Evolutionary conservation across 2,888 invertebrate species (phyloP), one percentile per base, ranked within the genome.

Genomic region (Dilophus febrilis): DNA sequence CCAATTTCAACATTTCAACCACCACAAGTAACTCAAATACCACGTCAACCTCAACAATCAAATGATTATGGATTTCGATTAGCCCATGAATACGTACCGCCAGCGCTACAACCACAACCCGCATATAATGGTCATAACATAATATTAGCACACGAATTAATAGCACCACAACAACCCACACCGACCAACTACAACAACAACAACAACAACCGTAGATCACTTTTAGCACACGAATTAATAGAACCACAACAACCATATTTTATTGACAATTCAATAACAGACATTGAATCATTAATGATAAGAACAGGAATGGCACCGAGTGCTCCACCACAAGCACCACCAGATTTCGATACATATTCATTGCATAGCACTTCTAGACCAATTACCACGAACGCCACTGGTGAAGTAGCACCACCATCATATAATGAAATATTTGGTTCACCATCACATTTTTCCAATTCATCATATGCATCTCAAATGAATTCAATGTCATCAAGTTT

Each of bases 341-440:
- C 26, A 22, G 26, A 35, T 13, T 27, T 35, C 2, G 35, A 39
- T 14, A 16, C 27, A 3, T 32, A 22, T 31, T 17, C 38, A 26
- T 27, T 22, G 3, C 13, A 13, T 27, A 13, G 17, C 17, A n/a
- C n/a, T n/a, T n/a, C n/a, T n/a, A n/a, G n/a, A n/a, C 16, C 16
- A 12, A 22, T 14, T 16, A 11, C 34, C 2, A 27, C 18, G 12
- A 34, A 26, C 11, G 13, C 12, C n/a, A 32, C 37, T 31, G 41
- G 4, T 22, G 22, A 22, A 6, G 5, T 8, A 22, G 5, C 44
- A 12, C 44, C 61, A 28, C 61, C 61, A 35, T 59, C 62, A 4
- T 61, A 61, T 41, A 59, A 61, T 17, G 62, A 61, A 47, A 50
- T 61, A 16, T 61, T 61, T 46, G 61, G 61, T 32, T 50, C 43